A percentile compares a stretch with the other conserved stretches of the same genome.
These are phyloP conservation scores for Rhadinocentrus ornatus DNA, from an alignment of 2,797 vertebrate genomes.

Conservation along the genomic window DNA sequence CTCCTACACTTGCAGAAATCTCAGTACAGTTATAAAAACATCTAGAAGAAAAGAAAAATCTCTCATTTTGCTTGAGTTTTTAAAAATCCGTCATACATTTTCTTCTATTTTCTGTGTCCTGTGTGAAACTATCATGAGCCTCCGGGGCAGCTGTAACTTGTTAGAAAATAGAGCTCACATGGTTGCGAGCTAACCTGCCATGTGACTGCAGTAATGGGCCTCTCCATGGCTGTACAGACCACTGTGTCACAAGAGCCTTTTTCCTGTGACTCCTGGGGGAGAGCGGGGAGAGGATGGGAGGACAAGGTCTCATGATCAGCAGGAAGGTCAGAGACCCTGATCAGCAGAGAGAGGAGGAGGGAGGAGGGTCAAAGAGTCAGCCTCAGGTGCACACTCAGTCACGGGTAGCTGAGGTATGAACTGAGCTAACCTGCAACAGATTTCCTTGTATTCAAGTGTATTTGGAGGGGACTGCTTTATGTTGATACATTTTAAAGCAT, in stretches of 20 bases:
- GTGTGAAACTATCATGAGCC: slow-evolving; percentile 53
- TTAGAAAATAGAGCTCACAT: slow-evolving; percentile 83
- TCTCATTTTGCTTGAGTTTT: background rate
- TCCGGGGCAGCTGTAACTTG: slow-evolving; percentile 56
- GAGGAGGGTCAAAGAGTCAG: slow-evolving; percentile 49
- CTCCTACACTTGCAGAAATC: background rate
- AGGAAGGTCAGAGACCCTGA: slow-evolving; percentile 57
- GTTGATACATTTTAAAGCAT: too few relatives aligned
- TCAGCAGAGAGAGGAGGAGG: slow-evolving; percentile 3
- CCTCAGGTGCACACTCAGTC: slow-evolving; percentile 67
- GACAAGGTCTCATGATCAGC: slow-evolving; percentile 71
- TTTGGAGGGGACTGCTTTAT: too few relatives aligned
- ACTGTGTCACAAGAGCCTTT: slow-evolving; percentile 77
- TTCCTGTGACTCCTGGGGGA: slow-evolving; percentile 66
- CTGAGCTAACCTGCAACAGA: background rate
- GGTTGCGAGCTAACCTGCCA: slow-evolving; percentile 77
- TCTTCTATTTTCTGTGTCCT: slow-evolving; percentile 36
- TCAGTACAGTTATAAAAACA: background rate
- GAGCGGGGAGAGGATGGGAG: slow-evolving; percentile 51
- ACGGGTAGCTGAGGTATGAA: background rate
- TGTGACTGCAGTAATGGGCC: slow-evolving; percentile 83
- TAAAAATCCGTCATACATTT: background rate
- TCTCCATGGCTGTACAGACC: slow-evolving; percentile 67
- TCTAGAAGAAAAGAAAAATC: background rate
- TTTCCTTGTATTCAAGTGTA: background rate